These are phyloP conservation scores for Melanerpes formicivorus DNA, from an alignment of 2,113 vertebrate species.

Conservation along the genomic window DNA sequence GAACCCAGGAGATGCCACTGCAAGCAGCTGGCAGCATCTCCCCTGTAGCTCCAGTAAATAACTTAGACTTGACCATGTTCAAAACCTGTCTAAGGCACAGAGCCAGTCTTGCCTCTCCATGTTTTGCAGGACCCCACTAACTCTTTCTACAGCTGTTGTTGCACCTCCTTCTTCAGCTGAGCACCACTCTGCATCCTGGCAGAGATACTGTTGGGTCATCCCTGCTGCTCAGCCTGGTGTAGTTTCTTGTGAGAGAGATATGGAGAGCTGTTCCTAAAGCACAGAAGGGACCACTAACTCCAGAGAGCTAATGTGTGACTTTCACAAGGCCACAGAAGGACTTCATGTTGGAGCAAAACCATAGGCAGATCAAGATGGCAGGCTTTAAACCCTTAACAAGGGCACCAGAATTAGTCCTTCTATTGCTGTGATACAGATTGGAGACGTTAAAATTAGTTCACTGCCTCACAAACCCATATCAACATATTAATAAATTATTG, in stretches of 20 bases:
- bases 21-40: background rate
- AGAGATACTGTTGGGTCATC: background rate
- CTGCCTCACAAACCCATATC: background rate
- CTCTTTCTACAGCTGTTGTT: background rate
- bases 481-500: background rate
- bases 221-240: background rate
- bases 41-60: background rate
- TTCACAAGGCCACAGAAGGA: background rate
- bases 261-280: background rate
- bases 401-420: background rate
- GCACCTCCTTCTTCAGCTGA: background rate
- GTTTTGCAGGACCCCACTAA: background rate
- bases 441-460: background rate
- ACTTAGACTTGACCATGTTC: background rate
- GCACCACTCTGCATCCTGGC: background rate
- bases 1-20: background rate
- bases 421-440: background rate
- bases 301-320: background rate
- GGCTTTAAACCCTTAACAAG: background rate
- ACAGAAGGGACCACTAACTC: background rate
- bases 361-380: background rate
- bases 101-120: background rate
- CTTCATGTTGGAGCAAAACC: background rate
- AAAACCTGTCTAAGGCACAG: background rate
- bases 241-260: background rate